A percentile compares a stretch with the other conserved stretches of the same genome.
phyloP scores from a whole-genome alignment of 2,113 vertebrate genomes.

The Lethenteron camtschaticum region DNA sequence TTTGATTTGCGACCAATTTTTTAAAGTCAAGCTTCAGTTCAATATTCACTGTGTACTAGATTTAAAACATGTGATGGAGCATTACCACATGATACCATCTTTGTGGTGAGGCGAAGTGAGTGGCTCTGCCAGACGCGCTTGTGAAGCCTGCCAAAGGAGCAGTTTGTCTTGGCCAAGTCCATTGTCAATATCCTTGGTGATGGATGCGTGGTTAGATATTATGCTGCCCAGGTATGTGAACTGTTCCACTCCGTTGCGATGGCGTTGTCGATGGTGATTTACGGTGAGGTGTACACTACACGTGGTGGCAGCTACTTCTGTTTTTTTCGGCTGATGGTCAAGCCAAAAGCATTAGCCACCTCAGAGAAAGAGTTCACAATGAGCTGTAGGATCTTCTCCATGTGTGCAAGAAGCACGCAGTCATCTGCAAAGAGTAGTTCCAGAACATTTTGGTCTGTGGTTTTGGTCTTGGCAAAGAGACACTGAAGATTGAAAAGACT shows the following conservation, averaged over 20 bases:
- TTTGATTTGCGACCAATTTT: background rate
- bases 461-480: background rate
- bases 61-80: background rate
- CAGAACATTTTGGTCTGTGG: background rate
- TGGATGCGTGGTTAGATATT: background rate
- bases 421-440: background rate
- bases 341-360: background rate
- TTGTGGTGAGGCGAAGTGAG: background rate
- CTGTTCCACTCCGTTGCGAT: background rate
- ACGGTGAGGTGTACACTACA: background rate
- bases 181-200: background rate
- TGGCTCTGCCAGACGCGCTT: background rate
- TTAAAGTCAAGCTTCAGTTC: background rate
- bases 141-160: background rate
- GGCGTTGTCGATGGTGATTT: background rate
- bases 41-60: background rate
- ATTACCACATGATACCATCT: background rate
- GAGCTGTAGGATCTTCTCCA: background rate
- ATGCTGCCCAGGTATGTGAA: background rate
- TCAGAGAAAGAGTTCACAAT: slow-evolving; percentile 1
- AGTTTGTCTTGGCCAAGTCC: background rate
- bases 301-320: background rate
- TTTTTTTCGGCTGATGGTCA: background rate
- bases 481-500: background rate
- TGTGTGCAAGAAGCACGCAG: background rate